These are phyloP conservation scores for Eumerus sabulonum DNA, from an alignment of 2,888 invertebrate species.

Conservation along the genomic window DNA sequence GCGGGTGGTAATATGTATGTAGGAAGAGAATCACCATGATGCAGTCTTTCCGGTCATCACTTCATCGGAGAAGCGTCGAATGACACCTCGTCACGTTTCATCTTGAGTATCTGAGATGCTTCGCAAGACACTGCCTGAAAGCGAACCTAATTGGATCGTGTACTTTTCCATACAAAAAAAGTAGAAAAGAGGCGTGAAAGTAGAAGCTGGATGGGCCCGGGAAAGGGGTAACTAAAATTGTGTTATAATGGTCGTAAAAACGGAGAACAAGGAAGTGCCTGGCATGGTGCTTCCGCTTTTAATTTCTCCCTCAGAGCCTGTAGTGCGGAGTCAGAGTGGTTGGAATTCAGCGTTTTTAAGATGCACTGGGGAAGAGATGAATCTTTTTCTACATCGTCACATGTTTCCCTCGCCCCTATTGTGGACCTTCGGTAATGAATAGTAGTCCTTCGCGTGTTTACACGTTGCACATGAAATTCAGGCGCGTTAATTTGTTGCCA, in stretches of 20 bases:
- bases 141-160: conserved; percentile 28
- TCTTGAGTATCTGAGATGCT: too few species aligned
- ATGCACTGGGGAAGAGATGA: background rate
- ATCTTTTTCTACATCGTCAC: background rate
- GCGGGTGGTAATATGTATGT: too few species aligned
- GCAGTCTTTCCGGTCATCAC: too few species aligned
- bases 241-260: conserved; percentile 35
- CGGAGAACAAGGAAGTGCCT: background rate
- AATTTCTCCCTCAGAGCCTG: conserved; percentile 33
- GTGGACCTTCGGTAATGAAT: conserved; percentile 11
- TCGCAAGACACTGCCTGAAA: conserved; percentile 24
- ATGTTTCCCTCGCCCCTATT: background rate
- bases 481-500: conserved; percentile 44
- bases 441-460: conserved; percentile 1
- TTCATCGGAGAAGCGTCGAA: too few species aligned
- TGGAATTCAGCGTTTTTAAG: conserved; percentile 1
- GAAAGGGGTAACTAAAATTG: conserved; percentile 30
- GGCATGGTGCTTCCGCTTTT: conserved; percentile 40
- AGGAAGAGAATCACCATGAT: too few species aligned
- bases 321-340: background rate
- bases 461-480: too few species aligned
- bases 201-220: background rate
- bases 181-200: background rate
- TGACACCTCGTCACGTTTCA: too few species aligned
- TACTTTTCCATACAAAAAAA: background rate